Evolutionary conservation across 2,888 invertebrate species (phyloP).

Genomic region (Aporophyla lueneburgensis): DNA sequence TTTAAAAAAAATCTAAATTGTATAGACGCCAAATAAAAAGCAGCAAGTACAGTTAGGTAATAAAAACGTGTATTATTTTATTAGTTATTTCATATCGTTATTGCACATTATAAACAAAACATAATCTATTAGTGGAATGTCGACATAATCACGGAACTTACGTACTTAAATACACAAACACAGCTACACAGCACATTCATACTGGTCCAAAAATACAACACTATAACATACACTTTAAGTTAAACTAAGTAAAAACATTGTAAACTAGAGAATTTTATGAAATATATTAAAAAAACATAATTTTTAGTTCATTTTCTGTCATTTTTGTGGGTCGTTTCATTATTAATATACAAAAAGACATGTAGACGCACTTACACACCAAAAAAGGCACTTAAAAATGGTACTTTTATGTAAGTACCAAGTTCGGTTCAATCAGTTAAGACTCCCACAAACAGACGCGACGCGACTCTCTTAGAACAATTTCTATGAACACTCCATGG

Average conservation of each 20-base stretch:
- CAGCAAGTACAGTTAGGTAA: slow-evolving; percentile 8
- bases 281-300: background rate
- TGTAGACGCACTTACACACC: background rate
- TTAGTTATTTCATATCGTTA: slow-evolving; percentile 50
- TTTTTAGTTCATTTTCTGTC: background rate
- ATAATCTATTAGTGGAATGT: slow-evolving; percentile 62
- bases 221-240: background rate
- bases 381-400: background rate
- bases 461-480: too few relatives aligned
- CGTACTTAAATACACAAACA: slow-evolving; percentile 42
- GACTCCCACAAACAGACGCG: too few relatives aligned
- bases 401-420: background rate
- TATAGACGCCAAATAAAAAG: background rate
- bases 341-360: background rate
- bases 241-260: slow-evolving; percentile 4
- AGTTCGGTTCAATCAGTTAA: background rate
- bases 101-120: slow-evolving; percentile 47
- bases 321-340: background rate
- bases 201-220: slow-evolving; percentile 32
- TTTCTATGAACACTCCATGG: too few relatives aligned
- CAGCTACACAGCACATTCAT: slow-evolving; percentile 20
- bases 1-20: too few relatives aligned
- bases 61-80: slow-evolving; percentile 58
- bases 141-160: slow-evolving; percentile 58
- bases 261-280: background rate